phyloP scores from a whole-genome alignment of 2,888 invertebrate genomes.

The Cerastis rubricosa region DNA sequence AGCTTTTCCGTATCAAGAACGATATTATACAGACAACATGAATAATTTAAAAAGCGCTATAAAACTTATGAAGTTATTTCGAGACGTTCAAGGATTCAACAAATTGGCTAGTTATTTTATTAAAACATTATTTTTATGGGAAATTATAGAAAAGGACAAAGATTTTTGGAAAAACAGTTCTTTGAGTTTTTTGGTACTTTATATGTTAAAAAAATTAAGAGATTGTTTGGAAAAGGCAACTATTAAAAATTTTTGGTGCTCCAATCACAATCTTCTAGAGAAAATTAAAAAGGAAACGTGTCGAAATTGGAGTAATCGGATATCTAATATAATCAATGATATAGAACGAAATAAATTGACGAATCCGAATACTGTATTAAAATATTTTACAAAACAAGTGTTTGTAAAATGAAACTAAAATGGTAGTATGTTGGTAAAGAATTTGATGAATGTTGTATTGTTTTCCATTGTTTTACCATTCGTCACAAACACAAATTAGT shows the following conservation, averaged over 20 bases:
- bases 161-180: slow-evolving; percentile 77
- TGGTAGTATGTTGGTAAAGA: neutral
- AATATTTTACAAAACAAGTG: slow-evolving; percentile 66
- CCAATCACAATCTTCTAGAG: slow-evolving; percentile 76
- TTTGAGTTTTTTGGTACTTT: slow-evolving; percentile 73
- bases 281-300: slow-evolving; percentile 76
- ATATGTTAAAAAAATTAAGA: slow-evolving; percentile 77
- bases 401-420: neutral
- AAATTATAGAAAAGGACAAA: slow-evolving; percentile 67
- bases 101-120: slow-evolving; percentile 82
- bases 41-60: slow-evolving; percentile 79
- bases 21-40: slow-evolving; percentile 72
- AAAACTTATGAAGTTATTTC: slow-evolving; percentile 78
- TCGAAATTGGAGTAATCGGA: slow-evolving; percentile 76
- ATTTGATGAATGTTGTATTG: neutral
- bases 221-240: slow-evolving; percentile 69
- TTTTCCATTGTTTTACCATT: neutral
- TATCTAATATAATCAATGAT: slow-evolving; percentile 72
- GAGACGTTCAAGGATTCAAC: slow-evolving; percentile 79
- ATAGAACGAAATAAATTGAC: slow-evolving; percentile 70
- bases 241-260: slow-evolving; percentile 80
- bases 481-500: neutral
- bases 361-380: slow-evolving; percentile 68
- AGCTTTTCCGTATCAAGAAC: slow-evolving; percentile 81
- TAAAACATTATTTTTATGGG: slow-evolving; percentile 82